Evolutionary conservation across 2,888 invertebrate species (phyloP).

Genomic region (Hyppa rectilinea): DNA sequence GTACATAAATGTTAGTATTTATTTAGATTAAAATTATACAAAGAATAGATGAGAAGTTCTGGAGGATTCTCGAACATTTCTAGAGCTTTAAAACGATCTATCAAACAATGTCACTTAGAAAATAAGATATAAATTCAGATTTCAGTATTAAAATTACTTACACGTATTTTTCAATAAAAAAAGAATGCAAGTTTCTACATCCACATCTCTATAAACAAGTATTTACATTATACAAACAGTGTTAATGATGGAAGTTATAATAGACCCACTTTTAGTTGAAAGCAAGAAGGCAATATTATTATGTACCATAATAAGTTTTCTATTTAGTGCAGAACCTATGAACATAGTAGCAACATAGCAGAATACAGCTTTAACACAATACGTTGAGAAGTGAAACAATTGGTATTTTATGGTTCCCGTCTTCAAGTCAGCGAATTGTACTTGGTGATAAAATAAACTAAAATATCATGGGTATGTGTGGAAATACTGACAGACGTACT

Average conservation of each 20-base stretch:
- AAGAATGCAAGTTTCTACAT: neutral
- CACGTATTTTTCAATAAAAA: neutral
- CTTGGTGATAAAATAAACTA: neutral
- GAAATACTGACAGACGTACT: neutral
- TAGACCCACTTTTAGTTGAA: neutral
- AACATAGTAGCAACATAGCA: no score
- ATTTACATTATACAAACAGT: conserved; percentile 5
- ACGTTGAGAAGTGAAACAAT: neutral
- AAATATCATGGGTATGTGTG: neutral
- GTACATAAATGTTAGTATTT: conserved; percentile 56
- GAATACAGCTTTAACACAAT: conserved; percentile 1
- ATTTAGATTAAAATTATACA: conserved; percentile 58
- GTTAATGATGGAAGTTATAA: conserved; percentile 1
- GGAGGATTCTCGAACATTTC: conserved; percentile 28
- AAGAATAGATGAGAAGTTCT: conserved; percentile 18
- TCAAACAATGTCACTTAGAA: conserved; percentile 20
- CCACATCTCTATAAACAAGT: neutral
- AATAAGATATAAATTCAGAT: conserved; percentile 21
- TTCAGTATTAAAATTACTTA: neutral
- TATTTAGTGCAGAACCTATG: conserved; percentile 18
- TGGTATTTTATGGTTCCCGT: neutral
- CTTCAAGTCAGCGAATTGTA: neutral
- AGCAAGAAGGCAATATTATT: neutral
- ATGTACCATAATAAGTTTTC: conserved; percentile 41
- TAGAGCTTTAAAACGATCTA: conserved; percentile 33